Percentiles rank a stretch among this genome's conserved stretches.
phyloP scores from a whole-genome alignment of 2,797 vertebrate species.

The Chelonia mydas region DNA sequence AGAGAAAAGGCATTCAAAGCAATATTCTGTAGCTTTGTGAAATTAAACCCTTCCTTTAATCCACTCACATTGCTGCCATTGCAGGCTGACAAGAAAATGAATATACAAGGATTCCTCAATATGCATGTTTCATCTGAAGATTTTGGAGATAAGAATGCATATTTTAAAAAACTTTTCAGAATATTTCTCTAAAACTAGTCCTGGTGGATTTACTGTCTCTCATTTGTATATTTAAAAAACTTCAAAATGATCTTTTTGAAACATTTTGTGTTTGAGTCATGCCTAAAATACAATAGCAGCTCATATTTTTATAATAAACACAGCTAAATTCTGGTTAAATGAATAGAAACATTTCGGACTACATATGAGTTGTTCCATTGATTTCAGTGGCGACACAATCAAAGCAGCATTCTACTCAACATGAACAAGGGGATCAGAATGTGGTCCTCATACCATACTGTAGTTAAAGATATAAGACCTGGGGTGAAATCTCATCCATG shows the following conservation, averaged over 20 bases:
- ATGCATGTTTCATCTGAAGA: neutral
- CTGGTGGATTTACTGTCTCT: neutral
- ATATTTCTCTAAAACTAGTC: neutral
- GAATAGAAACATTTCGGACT: neutral
- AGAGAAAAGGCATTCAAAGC: neutral
- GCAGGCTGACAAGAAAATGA: neutral
- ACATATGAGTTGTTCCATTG: neutral
- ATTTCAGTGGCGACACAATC: neutral
- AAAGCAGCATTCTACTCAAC: neutral
- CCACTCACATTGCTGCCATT: neutral
- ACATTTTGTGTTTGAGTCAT: neutral
- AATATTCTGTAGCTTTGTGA: neutral
- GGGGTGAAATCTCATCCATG: too few relatives aligned
- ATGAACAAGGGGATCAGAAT: neutral
- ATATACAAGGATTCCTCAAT: fast-evolving
- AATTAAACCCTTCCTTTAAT: neutral
- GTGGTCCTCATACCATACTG: neutral
- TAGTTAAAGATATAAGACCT: too few relatives aligned
- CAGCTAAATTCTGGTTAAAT: neutral
- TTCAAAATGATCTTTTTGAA: neutral
- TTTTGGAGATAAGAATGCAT: fast-evolving
- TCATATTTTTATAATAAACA: neutral
- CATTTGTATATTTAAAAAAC: neutral
- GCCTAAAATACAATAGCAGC: neutral
- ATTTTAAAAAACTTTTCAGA: neutral